Evolutionary conservation across 2,888 invertebrate species (phyloP).

Genomic region (Tetanocera ferruginea): DNA sequence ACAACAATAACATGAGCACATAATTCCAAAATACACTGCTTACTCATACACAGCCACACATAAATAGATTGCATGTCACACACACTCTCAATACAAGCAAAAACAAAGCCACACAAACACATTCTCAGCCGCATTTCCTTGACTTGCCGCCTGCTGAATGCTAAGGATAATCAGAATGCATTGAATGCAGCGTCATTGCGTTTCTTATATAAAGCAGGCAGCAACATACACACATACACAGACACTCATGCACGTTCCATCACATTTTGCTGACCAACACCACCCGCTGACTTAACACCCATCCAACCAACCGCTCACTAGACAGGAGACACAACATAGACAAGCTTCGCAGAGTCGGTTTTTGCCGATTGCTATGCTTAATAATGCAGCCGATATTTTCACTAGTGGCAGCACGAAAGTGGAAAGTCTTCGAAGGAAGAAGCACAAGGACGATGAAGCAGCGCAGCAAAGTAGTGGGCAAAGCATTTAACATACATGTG

Average conservation of each 20-base stretch:
- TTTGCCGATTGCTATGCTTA: not conserved
- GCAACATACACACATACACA: not conserved
- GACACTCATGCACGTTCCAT: not conserved
- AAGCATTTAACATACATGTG: not conserved
- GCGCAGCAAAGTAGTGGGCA: too few species aligned
- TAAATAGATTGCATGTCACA: not conserved
- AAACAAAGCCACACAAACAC: not conserved
- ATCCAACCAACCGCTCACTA: not conserved
- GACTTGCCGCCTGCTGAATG: not conserved
- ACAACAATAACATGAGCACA: conserved; percentile 13
- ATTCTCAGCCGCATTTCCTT: not conserved
- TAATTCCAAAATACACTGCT: conserved; percentile 20
- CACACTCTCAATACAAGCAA: not conserved
- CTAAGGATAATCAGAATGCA: conserved; percentile 30
- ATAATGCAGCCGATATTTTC: not conserved
- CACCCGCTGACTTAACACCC: not conserved
- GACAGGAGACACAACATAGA: not conserved
- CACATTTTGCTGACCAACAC: not conserved
- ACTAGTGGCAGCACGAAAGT: not conserved
- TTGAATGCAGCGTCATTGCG: conserved; percentile 21
- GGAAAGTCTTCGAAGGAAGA: not conserved
- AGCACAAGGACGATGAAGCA: not conserved
- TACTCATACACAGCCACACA: conserved; percentile 30
- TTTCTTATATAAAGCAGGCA: conserved; percentile 20
- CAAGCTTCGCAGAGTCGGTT: not conserved